Evolutionary conservation across 1,140 invertebrate genomes (phyloP).

Genomic region (Euwallacea similis): DNA sequence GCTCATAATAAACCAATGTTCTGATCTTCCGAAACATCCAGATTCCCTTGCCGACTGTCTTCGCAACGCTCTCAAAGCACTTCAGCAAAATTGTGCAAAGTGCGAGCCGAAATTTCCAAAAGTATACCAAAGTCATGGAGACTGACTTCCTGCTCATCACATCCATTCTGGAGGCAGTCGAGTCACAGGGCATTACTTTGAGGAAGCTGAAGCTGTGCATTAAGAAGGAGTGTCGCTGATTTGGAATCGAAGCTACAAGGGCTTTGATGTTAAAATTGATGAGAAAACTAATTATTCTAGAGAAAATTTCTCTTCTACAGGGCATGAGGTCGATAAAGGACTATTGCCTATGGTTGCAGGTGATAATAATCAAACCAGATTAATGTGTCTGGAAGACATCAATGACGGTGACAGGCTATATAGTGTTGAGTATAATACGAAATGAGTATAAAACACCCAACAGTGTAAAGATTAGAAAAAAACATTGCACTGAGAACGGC

Average conservation of each 20-base stretch:
- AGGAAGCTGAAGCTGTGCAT: slow-evolving; percentile 32
- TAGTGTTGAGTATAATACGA: slow-evolving; percentile 12
- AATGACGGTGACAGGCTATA: too few relatives aligned
- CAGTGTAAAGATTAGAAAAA: not conserved
- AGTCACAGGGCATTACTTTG: slow-evolving; percentile 18
- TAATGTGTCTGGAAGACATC: slow-evolving; percentile 8
- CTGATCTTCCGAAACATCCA: too few relatives aligned
- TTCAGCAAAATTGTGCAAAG: slow-evolving; percentile 21
- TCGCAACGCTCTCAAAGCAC: slow-evolving; percentile 12
- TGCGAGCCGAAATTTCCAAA: slow-evolving; percentile 28
- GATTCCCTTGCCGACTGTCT: too few relatives aligned
- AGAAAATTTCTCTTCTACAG: slow-evolving; percentile 25
- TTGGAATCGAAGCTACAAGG: not conserved
- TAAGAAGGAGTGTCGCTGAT: slow-evolving; percentile 10
- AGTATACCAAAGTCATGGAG: slow-evolving; percentile 30
- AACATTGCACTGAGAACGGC: too few relatives aligned
- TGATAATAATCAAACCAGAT: slow-evolving; percentile 4
- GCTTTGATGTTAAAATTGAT: not conserved
- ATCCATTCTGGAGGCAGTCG: slow-evolving; percentile 25
- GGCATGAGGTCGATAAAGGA: slow-evolving; percentile 17
- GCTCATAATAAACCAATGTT: too few relatives aligned
- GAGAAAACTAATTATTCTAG: slow-evolving; percentile 15
- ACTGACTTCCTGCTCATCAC: slow-evolving; percentile 24
- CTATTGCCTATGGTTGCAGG: slow-evolving; percentile 5
- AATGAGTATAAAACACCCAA: not conserved